Percentiles rank a stretch among this genome's conserved stretches.
phyloP scores from a whole-genome alignment of 92 coral and sea anemone genomes.

The Actinernus sp. region DNA sequence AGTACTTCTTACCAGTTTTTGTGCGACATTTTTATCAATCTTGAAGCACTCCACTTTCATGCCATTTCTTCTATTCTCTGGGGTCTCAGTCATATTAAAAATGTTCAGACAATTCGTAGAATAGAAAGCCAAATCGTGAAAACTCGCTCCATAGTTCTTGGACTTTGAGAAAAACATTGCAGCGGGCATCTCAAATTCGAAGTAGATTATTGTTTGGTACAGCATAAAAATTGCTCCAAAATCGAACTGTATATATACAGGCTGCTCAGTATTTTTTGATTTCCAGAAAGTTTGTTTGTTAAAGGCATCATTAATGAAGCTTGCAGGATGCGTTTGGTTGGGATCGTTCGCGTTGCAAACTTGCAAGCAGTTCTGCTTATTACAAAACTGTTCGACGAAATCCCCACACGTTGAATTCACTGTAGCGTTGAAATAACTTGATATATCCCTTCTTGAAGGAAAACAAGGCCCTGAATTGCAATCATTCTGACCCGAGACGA shows the following conservation, averaged over 20 bases:
- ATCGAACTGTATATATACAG: slow-evolving; percentile 80
- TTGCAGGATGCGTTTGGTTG: slow-evolving; percentile 48
- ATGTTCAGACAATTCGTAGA: slow-evolving; percentile 73
- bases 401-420: slow-evolving; percentile 95
- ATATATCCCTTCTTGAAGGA: slow-evolving; percentile 61
- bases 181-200: slow-evolving; percentile 79
- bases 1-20: too few relatives aligned
- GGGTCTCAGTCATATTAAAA: slow-evolving; percentile 79
- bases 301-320: slow-evolving; percentile 59
- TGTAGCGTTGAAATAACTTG: slow-evolving; percentile 50
- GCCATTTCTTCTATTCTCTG: slow-evolving; percentile 56
- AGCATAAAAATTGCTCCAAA: slow-evolving; percentile 76
- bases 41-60: slow-evolving; percentile 74
- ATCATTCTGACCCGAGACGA: slow-evolving; percentile 32
- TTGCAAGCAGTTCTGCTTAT: slow-evolving; percentile 30
- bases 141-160: slow-evolving; percentile 72
- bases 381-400: slow-evolving; percentile 62
- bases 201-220: slow-evolving; percentile 65
- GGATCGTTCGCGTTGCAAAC: slow-evolving; percentile 69
- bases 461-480: slow-evolving; percentile 75
- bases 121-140: slow-evolving; percentile 51
- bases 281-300: slow-evolving; percentile 80
- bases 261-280: slow-evolving; percentile 76
- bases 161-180: slow-evolving; percentile 94
- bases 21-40: too few relatives aligned